phyloP scores from a whole-genome alignment of 2,797 vertebrate species.

The Neoniphon sammara region DNA sequence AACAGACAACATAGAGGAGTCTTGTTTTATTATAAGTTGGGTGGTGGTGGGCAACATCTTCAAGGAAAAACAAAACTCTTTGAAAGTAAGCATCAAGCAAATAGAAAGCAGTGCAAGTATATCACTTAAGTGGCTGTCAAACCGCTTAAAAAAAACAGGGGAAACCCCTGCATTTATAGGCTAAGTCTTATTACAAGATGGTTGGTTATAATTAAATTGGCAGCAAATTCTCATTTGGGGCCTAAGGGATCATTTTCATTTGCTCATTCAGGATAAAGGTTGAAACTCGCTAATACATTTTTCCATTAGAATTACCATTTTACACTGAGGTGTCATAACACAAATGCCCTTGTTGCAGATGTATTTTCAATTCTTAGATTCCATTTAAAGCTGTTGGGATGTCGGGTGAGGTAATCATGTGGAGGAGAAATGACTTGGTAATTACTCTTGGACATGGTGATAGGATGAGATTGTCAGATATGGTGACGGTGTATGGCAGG shows the following conservation, averaged over 20 bases:
- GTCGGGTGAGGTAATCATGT: constrained; percentile 23
- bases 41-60: no score
- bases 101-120: not conserved
- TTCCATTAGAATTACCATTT: constrained; percentile 39
- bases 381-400: constrained; percentile 30
- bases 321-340: constrained; percentile 26
- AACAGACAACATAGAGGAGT: no score
- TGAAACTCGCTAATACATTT: constrained; percentile 39
- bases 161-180: constrained; percentile 14
- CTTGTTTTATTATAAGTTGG: no score
- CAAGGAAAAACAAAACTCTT: not conserved
- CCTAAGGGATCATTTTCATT: constrained; percentile 42
- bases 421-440: constrained; percentile 5
- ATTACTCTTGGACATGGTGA: constrained; percentile 9
- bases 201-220: constrained; percentile 30
- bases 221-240: constrained; percentile 18
- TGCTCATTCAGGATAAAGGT: constrained; percentile 44
- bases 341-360: constrained; percentile 34
- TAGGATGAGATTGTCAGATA: not conserved
- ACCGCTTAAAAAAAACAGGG: constrained; percentile 1
- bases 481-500: not conserved
- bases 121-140: not conserved
- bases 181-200: constrained; percentile 11
- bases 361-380: constrained; percentile 28
- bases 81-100: not conserved